These are phyloP conservation scores for Bellardia bayeri DNA, from an alignment of 2,888 invertebrate genomes.

Conservation along the genomic window DNA sequence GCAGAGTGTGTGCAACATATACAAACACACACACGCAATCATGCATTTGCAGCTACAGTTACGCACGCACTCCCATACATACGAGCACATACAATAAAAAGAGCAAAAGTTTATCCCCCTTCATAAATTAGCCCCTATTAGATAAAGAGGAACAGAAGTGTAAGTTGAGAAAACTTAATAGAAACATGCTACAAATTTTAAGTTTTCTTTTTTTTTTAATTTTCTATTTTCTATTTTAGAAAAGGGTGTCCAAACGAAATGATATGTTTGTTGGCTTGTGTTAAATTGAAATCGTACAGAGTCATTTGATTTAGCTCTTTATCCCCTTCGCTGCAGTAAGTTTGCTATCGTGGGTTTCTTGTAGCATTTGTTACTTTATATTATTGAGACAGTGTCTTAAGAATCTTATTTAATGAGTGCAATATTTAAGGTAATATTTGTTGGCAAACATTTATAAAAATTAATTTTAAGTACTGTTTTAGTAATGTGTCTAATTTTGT, in stretches of 20 bases:
- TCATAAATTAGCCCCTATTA: constrained; percentile 3
- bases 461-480: too few species aligned
- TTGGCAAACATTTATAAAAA: too few species aligned
- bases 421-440: too few species aligned
- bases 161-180: background rate
- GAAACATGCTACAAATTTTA: background rate
- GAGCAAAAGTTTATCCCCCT: constrained; percentile 49
- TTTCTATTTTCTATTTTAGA: background rate
- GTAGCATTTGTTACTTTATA: too few species aligned
- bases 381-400: too few species aligned
- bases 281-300: background rate
- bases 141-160: background rate
- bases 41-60: too few species aligned
- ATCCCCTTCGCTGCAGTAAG: too few species aligned
- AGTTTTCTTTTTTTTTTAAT: background rate
- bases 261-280: constrained; percentile 23
- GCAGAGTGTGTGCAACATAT: constrained; percentile 2
- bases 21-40: constrained; percentile 32
- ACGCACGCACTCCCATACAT: background rate
- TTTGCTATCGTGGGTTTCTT: too few species aligned
- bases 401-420: too few species aligned
- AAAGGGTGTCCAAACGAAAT: constrained; percentile 15
- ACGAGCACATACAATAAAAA: background rate
- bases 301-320: background rate
- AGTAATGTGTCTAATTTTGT: too few species aligned